Base-by-base conservation (phyloP, 2,113 vertebrate species). In the Aepyceros melampus region DNA sequence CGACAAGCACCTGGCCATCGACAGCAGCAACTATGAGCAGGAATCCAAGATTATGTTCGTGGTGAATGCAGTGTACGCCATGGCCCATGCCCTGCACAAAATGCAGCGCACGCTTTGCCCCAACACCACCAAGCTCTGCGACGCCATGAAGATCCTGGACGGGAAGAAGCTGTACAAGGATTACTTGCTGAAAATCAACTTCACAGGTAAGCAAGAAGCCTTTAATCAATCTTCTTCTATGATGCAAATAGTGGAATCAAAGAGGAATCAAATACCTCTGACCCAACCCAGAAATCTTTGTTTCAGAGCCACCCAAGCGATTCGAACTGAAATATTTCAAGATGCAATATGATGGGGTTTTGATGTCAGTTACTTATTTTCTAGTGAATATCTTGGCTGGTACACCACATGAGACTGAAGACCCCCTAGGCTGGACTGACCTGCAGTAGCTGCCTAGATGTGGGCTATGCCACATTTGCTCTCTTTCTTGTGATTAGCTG, bases 1-100 rank as follows among this genome's bases (percentile, higher is more conserved):
- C 81, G 99, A 99, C 64, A 99, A 99, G 94, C 99, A 99, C 97
- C 98, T 99, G 98, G 98, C 98, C 31, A 99, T 99, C 86, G 99
- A 99, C 98, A 99, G 99, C 83, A 99, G 98, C 82, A 99, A 99
- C 97, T 99, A 99, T 0, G 99, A 99, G 92, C 99, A 99, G 19
- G 99, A 99, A 98, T 99, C 99, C 91, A 99, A 99, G 98, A 99
- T 99, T 98, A 99, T 99, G 99, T 99, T 99, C 97, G 99, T 99
- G 85, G 99, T 99, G 88, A 99, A 99, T 2, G 99, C 99, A 0
- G 99, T 99, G 45, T 99, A 99, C 19, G 99, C 99, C 12, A 99
- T 99, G 99, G 99, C 99, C 29, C 99, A 99, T 0, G 99, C 99
- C 27, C 99, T 99, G 96, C 99, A 99, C 87, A 99, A 99, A 95